Percentiles rank a stretch among this genome's conserved stretches.
Evolutionary conservation across 2,888 invertebrate genomes (phyloP).

Genomic region (Ephialtes manifestator): DNA sequence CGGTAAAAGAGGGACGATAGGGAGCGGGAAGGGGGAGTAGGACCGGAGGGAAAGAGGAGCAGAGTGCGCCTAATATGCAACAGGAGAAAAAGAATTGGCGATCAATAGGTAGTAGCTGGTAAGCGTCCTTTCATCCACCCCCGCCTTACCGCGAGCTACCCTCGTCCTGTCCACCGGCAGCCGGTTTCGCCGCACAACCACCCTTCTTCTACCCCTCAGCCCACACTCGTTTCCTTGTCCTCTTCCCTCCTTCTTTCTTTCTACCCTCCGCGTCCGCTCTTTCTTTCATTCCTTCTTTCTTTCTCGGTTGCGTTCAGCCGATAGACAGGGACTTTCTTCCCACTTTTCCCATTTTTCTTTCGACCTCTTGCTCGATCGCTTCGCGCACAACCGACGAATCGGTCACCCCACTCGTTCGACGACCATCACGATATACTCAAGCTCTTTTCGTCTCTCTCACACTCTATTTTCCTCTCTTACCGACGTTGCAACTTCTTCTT

Average conservation of each 20-base stretch:
- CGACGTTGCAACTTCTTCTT: conserved; percentile 11
- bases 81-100: conserved; percentile 86
- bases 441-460: neutral
- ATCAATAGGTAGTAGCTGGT: conserved; percentile 86
- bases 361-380: conserved; percentile 19
- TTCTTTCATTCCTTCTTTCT: conserved; percentile 74
- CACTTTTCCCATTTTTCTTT: conserved; percentile 16
- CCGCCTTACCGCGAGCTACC: conserved; percentile 63
- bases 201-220: conserved; percentile 16
- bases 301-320: conserved; percentile 40
- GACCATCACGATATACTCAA: conserved; percentile 41
- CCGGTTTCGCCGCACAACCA: conserved; percentile 57
- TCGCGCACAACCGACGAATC: conserved; percentile 26
- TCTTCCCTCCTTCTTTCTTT: conserved; percentile 60
- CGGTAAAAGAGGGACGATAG: conserved; percentile 64
- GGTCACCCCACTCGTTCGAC: conserved; percentile 52
- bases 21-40: conserved; percentile 66
- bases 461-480: neutral
- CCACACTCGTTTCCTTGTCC: conserved; percentile 47
- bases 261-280: conserved; percentile 70
- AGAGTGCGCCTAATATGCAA: conserved; percentile 86
- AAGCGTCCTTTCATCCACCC: conserved; percentile 86
- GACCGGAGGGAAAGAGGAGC: conserved; percentile 76
- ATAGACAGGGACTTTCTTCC: conserved; percentile 24
- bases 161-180: conserved; percentile 74